Percentiles rank a stretch among this genome's conserved stretches.
Conservation (phyloP, 2,888 invertebrate genomes). For the Drosophila greeni region DNA sequence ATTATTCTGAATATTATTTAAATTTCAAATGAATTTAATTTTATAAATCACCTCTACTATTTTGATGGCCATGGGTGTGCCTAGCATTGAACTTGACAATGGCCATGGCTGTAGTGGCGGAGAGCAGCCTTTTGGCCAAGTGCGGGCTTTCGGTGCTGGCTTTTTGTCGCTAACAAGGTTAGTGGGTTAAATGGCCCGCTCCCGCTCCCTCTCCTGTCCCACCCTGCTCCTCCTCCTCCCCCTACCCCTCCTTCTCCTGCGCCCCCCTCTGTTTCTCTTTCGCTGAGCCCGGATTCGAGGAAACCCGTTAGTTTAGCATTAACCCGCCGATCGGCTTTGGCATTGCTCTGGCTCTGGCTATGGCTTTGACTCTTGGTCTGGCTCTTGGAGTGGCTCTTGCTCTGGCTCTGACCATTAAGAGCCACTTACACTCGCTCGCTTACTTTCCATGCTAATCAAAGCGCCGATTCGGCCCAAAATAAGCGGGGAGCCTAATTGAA, state of each 20-base stretch:
- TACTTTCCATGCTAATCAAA: constrained; percentile 59
- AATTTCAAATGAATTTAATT: background rate
- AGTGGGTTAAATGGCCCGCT: constrained; percentile 64
- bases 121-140: constrained; percentile 14
- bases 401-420: constrained; percentile 56
- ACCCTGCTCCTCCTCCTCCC: background rate
- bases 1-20: background rate
- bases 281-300: constrained; percentile 58
- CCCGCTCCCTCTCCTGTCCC: constrained; percentile 1
- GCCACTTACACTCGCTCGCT: constrained; percentile 53
- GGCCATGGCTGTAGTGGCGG: constrained; percentile 18
- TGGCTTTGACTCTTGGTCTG: constrained; percentile 39
- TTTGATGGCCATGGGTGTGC: constrained; percentile 1
- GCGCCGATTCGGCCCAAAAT: constrained; percentile 22
- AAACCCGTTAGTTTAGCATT: constrained; percentile 62
- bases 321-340: constrained; percentile 39
- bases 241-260: background rate
- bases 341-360: constrained; percentile 20
- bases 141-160: constrained; percentile 28
- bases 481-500: constrained; percentile 14
- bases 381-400: constrained; percentile 11
- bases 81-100: constrained; percentile 66
- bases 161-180: constrained; percentile 67
- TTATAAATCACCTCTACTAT: background rate
- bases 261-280: constrained; percentile 6